Evolutionary conservation across 2,888 invertebrate species (phyloP).

Genomic region (Xanthorhoe spadicearia): DNA sequence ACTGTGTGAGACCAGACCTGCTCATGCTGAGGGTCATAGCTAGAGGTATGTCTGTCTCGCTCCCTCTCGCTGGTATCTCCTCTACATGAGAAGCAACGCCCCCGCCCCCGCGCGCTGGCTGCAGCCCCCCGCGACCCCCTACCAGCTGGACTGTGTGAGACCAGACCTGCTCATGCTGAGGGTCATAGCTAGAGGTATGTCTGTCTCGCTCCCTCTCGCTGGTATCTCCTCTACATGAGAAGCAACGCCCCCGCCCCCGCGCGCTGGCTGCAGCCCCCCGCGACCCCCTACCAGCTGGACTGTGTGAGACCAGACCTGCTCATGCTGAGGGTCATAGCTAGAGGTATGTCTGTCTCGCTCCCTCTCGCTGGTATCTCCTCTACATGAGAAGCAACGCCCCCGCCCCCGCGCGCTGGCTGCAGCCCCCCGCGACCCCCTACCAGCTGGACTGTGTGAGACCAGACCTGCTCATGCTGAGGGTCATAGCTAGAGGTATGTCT

Average conservation of each 20-base stretch:
- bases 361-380: too few species aligned
- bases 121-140: constrained; percentile 94
- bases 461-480: constrained; percentile 93
- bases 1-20: constrained; percentile 96
- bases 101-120: constrained; percentile 90
- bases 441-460: constrained; percentile 96
- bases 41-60: constrained; percentile 78
- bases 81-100: constrained; percentile 86
- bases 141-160: constrained; percentile 94
- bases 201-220: constrained; percentile 84
- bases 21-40: constrained; percentile 92
- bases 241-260: constrained; percentile 69
- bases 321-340: constrained; percentile 91
- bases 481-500: constrained; percentile 88
- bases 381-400: constrained; percentile 52
- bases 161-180: constrained; percentile 95
- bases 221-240: too few species aligned
- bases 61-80: constrained; percentile 93
- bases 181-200: constrained; percentile 89
- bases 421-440: constrained; percentile 95
- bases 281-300: constrained; percentile 95
- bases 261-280: constrained; percentile 95
- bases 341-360: constrained; percentile 81
- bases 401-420: constrained; percentile 91
- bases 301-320: constrained; percentile 96